Conservation (phyloP, 2,888 invertebrate species). For the Synergus itoensis region DNA sequence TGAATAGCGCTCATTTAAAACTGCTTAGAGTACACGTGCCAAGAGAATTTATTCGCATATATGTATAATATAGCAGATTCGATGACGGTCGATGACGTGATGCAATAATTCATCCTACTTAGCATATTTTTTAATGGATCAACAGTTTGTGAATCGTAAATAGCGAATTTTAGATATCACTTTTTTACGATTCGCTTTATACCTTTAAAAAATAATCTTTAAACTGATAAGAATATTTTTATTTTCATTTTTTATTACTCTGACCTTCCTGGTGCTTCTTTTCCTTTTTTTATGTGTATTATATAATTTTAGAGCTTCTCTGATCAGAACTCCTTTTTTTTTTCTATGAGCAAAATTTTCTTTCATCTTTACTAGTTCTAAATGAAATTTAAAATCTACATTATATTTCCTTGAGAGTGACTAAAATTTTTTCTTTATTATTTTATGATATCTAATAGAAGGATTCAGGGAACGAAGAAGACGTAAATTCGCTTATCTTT, state of each 20-base stretch:
- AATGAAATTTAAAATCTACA: too few relatives aligned
- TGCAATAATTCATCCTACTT: constrained; percentile 12
- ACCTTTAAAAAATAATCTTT: background rate
- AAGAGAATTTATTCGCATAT: background rate
- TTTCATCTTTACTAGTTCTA: too few relatives aligned
- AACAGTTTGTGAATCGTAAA: background rate
- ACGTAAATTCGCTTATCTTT: constrained; percentile 19
- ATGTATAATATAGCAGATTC: background rate
- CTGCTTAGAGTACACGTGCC: background rate
- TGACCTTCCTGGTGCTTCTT: background rate
- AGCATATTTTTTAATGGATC: background rate
- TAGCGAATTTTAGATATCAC: background rate
- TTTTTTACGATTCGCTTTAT: background rate
- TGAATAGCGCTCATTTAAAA: background rate
- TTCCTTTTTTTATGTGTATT: background rate
- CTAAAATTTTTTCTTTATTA: too few relatives aligned
- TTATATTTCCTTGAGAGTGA: too few relatives aligned
- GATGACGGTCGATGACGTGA: background rate
- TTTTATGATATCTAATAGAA: background rate
- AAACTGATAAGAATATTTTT: too few relatives aligned
- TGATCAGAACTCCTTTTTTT: background rate
- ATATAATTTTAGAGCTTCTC: background rate
- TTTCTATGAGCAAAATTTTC: too few relatives aligned
- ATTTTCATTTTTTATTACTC: background rate
- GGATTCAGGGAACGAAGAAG: constrained; percentile 9